Conservation (phyloP, 2,888 invertebrate species). For the Sinodicranocentrus sp. region DNA sequence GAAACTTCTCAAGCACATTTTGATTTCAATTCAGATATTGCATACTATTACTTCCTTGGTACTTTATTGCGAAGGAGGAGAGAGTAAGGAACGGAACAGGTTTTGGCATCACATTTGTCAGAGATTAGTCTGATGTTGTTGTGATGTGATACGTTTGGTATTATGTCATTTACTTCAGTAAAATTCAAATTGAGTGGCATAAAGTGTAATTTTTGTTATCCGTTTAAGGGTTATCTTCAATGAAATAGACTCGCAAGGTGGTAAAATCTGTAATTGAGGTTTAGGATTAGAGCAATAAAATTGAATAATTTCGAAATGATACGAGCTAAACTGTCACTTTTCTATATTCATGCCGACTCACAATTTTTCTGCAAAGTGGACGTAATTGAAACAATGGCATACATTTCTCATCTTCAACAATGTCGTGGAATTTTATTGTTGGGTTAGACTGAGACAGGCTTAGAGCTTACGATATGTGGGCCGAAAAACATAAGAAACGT, state of each 20-base stretch:
- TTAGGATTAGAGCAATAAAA: neutral
- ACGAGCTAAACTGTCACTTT: neutral
- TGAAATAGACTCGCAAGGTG: constrained; percentile 32
- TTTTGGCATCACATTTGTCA: constrained; percentile 37
- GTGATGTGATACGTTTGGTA: constrained; percentile 45
- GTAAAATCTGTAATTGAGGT: constrained; percentile 7
- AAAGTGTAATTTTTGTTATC: constrained; percentile 34
- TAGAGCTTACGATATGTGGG: neutral
- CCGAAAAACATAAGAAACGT: neutral
- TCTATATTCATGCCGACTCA: neutral
- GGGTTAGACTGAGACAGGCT: neutral
- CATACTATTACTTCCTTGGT: neutral
- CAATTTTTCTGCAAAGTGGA: constrained; percentile 2
- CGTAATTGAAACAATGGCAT: too few species aligned
- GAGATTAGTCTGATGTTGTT: constrained; percentile 40
- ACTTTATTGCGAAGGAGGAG: neutral
- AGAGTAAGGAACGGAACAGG: constrained; percentile 31
- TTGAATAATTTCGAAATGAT: neutral
- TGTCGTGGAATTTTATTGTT: too few species aligned
- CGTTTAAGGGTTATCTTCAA: constrained; percentile 20
- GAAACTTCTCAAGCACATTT: neutral
- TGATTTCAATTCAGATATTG: constrained; percentile 1
- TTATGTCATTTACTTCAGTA: constrained; percentile 50
- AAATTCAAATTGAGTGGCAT: constrained; percentile 52
- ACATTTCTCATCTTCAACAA: too few species aligned